Percentiles rank a stretch among this genome's conserved stretches.
phyloP scores from a whole-genome alignment of 1,140 invertebrate genomes.

The Nylanderia fulva region DNA sequence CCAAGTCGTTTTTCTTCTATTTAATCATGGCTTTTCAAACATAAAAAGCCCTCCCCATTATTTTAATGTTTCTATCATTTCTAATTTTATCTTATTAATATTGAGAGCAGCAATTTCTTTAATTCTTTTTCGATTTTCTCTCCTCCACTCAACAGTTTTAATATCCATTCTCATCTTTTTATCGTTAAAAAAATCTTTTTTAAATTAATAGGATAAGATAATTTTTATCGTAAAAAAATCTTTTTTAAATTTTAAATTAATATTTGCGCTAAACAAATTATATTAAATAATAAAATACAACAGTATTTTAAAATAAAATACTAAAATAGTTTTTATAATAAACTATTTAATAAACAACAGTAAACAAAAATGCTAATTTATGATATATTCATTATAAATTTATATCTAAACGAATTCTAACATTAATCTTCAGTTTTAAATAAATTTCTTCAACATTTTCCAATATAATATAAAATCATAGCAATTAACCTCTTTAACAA shows the following conservation, averaged over 20 bases:
- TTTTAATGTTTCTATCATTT: conserved; percentile 3
- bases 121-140: background rate
- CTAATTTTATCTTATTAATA: conserved; percentile 26
- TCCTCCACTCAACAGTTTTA: background rate
- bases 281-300: too few species aligned
- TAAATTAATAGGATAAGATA: background rate
- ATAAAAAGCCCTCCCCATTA: background rate
- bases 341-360: too few species aligned
- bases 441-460: background rate
- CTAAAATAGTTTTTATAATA: too few species aligned
- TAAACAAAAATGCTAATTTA: too few species aligned
- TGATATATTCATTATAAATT: too few species aligned
- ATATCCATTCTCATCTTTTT: background rate
- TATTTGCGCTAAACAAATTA: background rate
- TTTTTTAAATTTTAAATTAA: background rate
- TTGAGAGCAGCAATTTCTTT: background rate
- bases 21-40: background rate
- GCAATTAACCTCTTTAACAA: background rate
- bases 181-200: background rate
- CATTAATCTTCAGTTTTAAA: background rate
- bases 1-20: background rate
- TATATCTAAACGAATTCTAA: too few species aligned
- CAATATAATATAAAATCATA: background rate
- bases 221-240: background rate
- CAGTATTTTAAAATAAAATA: too few species aligned